Percentiles rank a stretch among this genome's conserved stretches.
Evolutionary conservation across 2,888 invertebrate species (phyloP).

Genomic region (Oxyteleia sp.): DNA sequence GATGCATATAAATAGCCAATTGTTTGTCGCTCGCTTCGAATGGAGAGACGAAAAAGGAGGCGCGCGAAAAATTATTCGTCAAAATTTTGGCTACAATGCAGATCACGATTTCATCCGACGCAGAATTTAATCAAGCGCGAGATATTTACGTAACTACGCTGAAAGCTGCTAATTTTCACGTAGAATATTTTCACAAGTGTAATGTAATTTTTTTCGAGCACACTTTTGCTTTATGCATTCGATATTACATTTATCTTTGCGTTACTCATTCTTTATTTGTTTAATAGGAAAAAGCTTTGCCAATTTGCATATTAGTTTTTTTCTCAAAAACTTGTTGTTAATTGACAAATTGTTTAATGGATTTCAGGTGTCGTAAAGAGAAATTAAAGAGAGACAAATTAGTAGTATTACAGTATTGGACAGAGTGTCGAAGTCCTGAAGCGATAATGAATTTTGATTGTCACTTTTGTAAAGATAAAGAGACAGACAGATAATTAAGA

Average conservation of each 20-base stretch:
- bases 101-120: slow-evolving; percentile 18
- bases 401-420: slow-evolving; percentile 65
- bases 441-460: slow-evolving; percentile 40
- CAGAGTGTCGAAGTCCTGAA: slow-evolving; percentile 66
- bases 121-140: slow-evolving; percentile 32
- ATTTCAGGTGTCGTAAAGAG: slow-evolving; percentile 47
- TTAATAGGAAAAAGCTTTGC: no score
- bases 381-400: slow-evolving; percentile 55
- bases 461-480: slow-evolving; percentile 25
- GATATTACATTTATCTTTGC: no score
- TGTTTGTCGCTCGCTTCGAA: slow-evolving; percentile 18
- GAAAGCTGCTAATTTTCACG: slow-evolving; percentile 21
- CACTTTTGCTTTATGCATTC: no score
- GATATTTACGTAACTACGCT: slow-evolving; percentile 21
- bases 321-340: background rate
- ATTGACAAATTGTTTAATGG: slow-evolving; percentile 9
- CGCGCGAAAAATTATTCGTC: slow-evolving; percentile 18
- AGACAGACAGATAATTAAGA: slow-evolving; percentile 68
- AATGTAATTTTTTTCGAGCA: slow-evolving; percentile 3
- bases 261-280: background rate
- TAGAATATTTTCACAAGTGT: slow-evolving; percentile 4
- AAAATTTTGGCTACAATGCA: slow-evolving; percentile 29
- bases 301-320: background rate
- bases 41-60: background rate
- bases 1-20: slow-evolving; percentile 14